Evolutionary conservation across 2,797 vertebrate genomes (phyloP), one percentile per base, ranked within the genome.

Genomic region (Sebastolobus alascanus): DNA sequence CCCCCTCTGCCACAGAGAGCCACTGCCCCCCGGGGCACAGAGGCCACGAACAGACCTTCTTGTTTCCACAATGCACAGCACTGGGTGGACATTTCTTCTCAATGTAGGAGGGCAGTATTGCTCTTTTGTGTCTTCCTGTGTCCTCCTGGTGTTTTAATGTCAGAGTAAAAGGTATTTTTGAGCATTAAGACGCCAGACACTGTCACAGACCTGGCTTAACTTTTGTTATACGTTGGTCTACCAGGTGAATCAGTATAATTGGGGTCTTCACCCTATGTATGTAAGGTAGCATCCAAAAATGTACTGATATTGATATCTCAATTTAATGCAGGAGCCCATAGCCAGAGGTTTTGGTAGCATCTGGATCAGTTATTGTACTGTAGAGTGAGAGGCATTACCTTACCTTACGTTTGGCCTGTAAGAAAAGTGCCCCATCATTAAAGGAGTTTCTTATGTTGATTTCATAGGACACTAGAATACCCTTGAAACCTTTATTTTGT

Each of bases 1-100:
- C 22, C 80, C 77, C 74, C 72, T 83, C 75, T 77, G 65, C 69
- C 83, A 83, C 72, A 83, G 40, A 83, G 68, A 85, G 50, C 54
- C 58, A 54, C 64, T 63, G 37, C 25, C 64, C 71, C 81, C 70
- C 65, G 13, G 74, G 77, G 67, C 68, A 68, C 9, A 78, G 63
- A 74, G 75, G 77, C 73, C 76, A 43, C 73, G 37, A 80, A 61
- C 29, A 33, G 7, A 65, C 64, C n/a, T 55, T 52, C 18, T 56
- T 72, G 20, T 73, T 68, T 75, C 27, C 66, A 72, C 68, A 80
- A 58, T 85, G 58, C 67, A 65, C 70, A 40, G 58, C 55, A 38
- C 27, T n/a, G 25, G 67, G 56, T 80, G 37, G 40, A n/a, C 35
- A 60, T 20, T 22, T 68, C 46, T 33, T 65, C 20, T 64, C 37